phyloP scores from a whole-genome alignment of 2,113 vertebrate species.

The Corythaeola cristata region DNA sequence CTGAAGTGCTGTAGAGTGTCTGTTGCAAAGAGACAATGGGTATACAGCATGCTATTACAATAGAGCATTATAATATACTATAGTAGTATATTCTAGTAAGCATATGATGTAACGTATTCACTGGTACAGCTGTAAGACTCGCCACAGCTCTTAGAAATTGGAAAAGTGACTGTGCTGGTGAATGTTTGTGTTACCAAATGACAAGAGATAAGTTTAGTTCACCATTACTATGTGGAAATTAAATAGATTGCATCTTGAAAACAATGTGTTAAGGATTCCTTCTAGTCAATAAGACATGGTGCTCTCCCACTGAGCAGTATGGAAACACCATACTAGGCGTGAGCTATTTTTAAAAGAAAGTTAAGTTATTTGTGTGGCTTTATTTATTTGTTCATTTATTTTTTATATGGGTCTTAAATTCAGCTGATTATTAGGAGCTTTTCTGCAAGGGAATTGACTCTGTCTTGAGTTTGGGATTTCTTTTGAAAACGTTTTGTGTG shows the following conservation, averaged over 20 bases:
- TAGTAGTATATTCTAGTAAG: not conserved
- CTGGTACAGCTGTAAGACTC: not conserved
- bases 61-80: not conserved
- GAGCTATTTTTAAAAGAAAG: not conserved
- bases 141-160: not conserved
- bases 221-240: accelerated
- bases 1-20: not conserved
- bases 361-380: not conserved
- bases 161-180: not conserved
- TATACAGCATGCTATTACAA: not conserved
- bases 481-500: not conserved
- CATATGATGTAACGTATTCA: not conserved
- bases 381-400: no score
- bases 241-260: not conserved
- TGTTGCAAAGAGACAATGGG: not conserved
- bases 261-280: not conserved
- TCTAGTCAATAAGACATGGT: not conserved
- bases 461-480: not conserved
- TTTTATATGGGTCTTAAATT: not conserved
- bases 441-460: not conserved
- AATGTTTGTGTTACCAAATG: not conserved
- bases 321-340: not conserved
- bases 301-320: not conserved
- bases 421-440: not conserved
- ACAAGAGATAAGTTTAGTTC: not conserved